Base-by-base conservation (phyloP, 2,888 invertebrate genomes). In the Ormyrus pomaceus region DNA sequence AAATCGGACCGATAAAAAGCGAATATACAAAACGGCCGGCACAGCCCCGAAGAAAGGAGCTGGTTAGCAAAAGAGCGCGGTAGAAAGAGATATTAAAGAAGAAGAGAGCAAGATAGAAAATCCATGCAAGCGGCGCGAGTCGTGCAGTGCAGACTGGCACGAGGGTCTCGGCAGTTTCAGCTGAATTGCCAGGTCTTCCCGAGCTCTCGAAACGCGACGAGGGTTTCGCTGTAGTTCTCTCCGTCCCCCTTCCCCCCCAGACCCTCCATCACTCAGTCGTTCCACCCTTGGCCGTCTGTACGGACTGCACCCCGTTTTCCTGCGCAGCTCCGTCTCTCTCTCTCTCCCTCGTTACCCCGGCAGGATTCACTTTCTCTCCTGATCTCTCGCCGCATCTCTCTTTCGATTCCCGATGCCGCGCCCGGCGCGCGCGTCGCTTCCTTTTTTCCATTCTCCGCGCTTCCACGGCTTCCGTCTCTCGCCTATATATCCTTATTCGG, bases 131-230 rank as follows among this genome's bases (percentile, higher is more conserved):
- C 19, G 19, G 19, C 19, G 19, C 56, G 53, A 10, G 34, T 53
- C 11, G 19, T 53, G 34, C 59, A 10, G 19, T 19, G n/a, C 68
- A 76, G 55, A 68, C 58, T 48, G 78, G 80, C 68, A 34, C 51
- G 53, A 77, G 84, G 73, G 83, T 82, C 80, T 71, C 66, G 84
- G 83, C 79, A 80, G 83, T 81, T 86, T 84, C 84, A 84, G 85
- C 84, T 81, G 84, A 86, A 87, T 85, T 83, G 77, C 84, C 61
- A 75, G 80, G 76, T 82, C 83, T 70, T 83, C 79, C 84, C 79
- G 13, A 6, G 51, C 81, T 55, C 79, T 82, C 77, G 82, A 82
- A 84, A 83, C 74, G 80, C 81, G 82, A 65, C 56, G 56, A 81
- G 81, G 80, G 79, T 80, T 77, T 77, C 46, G 46, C 10, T n/a